phyloP scores from a whole-genome alignment of 2,113 vertebrate species.

The Oriolus oriolus region DNA sequence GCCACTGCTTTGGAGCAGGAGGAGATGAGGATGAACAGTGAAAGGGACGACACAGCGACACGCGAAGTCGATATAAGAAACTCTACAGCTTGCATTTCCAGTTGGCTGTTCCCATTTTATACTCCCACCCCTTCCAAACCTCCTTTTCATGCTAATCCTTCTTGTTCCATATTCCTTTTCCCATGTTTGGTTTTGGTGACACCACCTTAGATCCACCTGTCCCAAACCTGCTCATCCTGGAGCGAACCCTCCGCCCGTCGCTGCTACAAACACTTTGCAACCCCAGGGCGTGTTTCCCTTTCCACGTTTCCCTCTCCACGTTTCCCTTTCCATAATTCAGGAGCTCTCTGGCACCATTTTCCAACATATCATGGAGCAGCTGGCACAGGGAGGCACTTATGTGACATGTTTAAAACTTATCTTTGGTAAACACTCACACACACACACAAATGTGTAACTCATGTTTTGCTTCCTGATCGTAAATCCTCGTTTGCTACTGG shows the following conservation, averaged over 20 bases:
- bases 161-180: not conserved
- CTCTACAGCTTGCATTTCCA: not conserved
- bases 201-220: too few relatives aligned
- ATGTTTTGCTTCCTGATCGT: not conserved
- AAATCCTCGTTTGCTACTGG: not conserved
- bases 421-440: constrained; percentile 67
- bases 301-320: not conserved
- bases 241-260: accelerated
- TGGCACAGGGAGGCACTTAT: constrained; percentile 69
- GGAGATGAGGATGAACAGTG: not conserved
- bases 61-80: not conserved
- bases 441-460: not conserved
- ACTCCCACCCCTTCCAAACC: not conserved
- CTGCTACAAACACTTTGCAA: not conserved
- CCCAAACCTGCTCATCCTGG: not conserved
- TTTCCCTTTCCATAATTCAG: not conserved
- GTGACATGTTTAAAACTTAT: constrained; percentile 66
- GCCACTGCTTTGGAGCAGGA: not conserved
- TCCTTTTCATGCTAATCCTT: not conserved
- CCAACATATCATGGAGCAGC: constrained; percentile 9
- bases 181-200: not conserved
- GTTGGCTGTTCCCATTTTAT: not conserved
- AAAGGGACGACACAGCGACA: not conserved
- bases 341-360: not conserved
- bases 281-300: not conserved